Percentiles rank a stretch among this genome's conserved stretches.
phyloP scores from a whole-genome alignment of 2,113 vertebrate species.

The Centropus bengalensis region DNA sequence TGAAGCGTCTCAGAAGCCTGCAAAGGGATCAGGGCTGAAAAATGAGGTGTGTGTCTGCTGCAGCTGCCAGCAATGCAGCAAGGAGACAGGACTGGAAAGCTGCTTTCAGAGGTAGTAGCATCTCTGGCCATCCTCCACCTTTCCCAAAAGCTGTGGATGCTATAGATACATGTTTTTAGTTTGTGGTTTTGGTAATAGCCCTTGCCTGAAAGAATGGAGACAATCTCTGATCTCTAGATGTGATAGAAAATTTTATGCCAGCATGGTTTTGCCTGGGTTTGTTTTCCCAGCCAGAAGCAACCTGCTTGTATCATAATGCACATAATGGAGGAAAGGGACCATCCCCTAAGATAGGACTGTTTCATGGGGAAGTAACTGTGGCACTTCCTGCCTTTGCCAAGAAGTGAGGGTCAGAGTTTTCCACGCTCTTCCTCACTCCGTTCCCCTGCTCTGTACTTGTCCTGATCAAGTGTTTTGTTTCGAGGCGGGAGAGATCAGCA shows the following conservation, averaged over 20 bases:
- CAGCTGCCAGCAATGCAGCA: neutral
- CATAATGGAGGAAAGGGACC: neutral
- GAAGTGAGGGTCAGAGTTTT: neutral
- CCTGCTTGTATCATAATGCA: neutral
- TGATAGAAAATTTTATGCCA: neutral
- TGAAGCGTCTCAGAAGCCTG: neutral
- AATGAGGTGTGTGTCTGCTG: neutral
- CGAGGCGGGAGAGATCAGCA: neutral
- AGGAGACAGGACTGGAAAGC: neutral
- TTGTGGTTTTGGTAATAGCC: neutral
- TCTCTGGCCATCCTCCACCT: neutral
- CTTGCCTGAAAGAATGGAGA: neutral
- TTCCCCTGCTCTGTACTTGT: neutral
- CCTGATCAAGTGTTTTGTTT: neutral
- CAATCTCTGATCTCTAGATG: neutral
- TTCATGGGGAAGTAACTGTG: neutral
- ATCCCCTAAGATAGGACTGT: neutral
- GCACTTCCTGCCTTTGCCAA: neutral
- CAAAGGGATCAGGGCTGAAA: neutral
- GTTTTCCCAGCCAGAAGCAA: neutral
- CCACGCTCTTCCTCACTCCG: neutral
- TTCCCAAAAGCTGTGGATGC: neutral
- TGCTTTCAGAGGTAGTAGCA: neutral
- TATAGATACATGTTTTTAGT: neutral
- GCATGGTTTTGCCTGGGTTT: neutral